Conservation (phyloP, 2,888 invertebrate species). For the Drosophila pegasa region DNA sequence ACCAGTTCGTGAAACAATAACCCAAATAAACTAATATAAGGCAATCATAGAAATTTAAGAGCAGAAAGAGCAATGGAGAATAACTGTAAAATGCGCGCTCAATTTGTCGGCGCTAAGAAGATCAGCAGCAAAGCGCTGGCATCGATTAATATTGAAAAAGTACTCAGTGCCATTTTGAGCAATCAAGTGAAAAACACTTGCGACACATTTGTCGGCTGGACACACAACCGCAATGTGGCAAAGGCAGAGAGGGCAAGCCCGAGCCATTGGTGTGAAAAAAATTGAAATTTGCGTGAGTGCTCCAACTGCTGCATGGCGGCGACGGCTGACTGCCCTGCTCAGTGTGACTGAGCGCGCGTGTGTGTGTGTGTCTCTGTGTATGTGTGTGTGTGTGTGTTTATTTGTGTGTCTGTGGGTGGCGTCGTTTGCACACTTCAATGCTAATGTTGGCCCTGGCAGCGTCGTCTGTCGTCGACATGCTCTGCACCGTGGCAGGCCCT, state of each 20-base stretch:
- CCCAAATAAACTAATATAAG: neutral
- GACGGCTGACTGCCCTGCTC: conserved; percentile 58
- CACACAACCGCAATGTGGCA: conserved; percentile 72
- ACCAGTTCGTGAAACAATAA: conserved; percentile 13
- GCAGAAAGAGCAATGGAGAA: neutral
- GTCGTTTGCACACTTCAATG: conserved; percentile 82
- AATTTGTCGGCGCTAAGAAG: neutral
- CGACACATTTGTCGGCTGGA: conserved; percentile 61
- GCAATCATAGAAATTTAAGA: neutral
- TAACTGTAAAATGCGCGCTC: conserved; percentile 4
- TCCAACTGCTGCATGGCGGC: conserved; percentile 70
- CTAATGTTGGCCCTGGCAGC: conserved; percentile 81
- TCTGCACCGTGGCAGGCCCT: conserved; percentile 53
- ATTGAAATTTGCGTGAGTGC: conserved; percentile 81
- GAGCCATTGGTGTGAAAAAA: conserved; percentile 84
- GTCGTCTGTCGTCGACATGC: conserved; percentile 77
- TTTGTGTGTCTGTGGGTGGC: conserved; percentile 61
- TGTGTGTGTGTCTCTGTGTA: conserved; percentile 6
- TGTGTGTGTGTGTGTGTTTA: conserved; percentile 26
- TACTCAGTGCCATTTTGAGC: neutral
- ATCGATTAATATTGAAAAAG: conserved; percentile 7
- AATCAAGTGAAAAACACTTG: conserved; percentile 6
- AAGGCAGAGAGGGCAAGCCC: conserved; percentile 74
- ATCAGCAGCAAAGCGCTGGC: neutral
- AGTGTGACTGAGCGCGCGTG: conserved; percentile 11